Evolutionary conservation across 2,888 invertebrate genomes (phyloP), one percentile per base, ranked within the genome.

Genomic region (Cataglyphis cursor): DNA sequence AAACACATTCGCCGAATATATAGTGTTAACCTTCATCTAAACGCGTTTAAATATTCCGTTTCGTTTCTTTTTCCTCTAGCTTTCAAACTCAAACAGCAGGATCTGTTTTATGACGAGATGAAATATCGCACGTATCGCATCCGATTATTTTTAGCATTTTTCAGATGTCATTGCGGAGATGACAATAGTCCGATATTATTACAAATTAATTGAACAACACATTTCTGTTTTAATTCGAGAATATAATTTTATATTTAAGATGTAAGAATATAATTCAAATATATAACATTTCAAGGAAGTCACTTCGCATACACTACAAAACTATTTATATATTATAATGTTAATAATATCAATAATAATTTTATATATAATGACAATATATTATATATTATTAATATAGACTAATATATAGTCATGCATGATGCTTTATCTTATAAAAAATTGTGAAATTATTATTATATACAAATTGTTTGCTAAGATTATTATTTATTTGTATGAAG

Each of bases 271-370:
- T 21, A 51, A n/a, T 0, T 21, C 15, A 21, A 70, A 12, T 70
- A 12, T 70, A 18, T 48, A 35, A 28, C 48, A 48, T 8, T 51
- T 54, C 15, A 15, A 6, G 35, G 1, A 18, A 48, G 21, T 28
- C 24, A 9, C 3, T 5, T 5, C 0, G 9, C 15, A 3, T 65
- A 24, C 18, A 38, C 12, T 65, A 41, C 10, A 24, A 65, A 65
- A 41, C 0, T 38, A 41, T 15, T 15, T 8, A 8, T 35, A 3
- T 54, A 1, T 54, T 9, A 54, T 54, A 54, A 54, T 21, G 6
- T n/a, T 8, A n/a, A n/a, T 51, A 6, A 51, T 51, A n/a, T 51
- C n/a, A n/a, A 59, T 64, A 38, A 65, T 41, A 65, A 44, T 65
- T 21, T 65, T 48, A 24, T 44, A 4, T 66, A 0, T 31, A 18